Base-by-base conservation (phyloP, 2,113 vertebrate genomes). In the Salvelinus sp. region DNA sequence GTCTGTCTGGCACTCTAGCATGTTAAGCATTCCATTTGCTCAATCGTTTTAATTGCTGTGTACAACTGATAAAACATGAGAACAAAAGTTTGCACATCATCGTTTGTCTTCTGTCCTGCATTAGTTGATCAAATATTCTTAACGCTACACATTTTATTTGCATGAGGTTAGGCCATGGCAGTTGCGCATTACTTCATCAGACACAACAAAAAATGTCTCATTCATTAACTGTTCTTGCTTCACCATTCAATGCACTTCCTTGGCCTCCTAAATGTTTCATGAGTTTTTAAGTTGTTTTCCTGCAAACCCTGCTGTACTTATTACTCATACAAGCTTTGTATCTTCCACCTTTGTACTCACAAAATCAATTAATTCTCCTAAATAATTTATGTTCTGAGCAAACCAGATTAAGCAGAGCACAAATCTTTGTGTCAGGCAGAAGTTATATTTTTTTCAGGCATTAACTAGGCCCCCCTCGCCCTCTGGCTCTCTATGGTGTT, bases 301-400 rank as follows among this genome's bases (percentile, higher is more conserved):
- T 87, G 78, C 88, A 87, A 88, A 90, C 81, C 79, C 63, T 77
- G 77, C 76, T 91, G 87, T 91, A 87, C 92, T 92, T 92, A 91
- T 89, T 92, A 92, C 89, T 91, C 87, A 84, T 80, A 90, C 83
- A 83, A 86, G 83, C 88, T 90, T 88, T 85, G 91, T 89, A 89
- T 91, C 84, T 86, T 89, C 90, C 84, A 93, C 91, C 92, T 91
- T 91, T 81, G 74, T 90, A 91, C 90, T 90, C 86, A 77, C 90
- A 79, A 92, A 94, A 93, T 94, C 92, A 93, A 93, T 94, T 94
- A 93, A 93, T 93, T 92, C 88, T 88, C 76, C 89, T 94, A 85
- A 94, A 93, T 94, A 90, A 94, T 94, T 93, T 85, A 94, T 87
- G 83, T 91, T 89, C 88, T 63, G 87, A 80, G 87, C 88, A 90